Evolutionary conservation across 2,888 invertebrate genomes (phyloP), one percentile per base, ranked within the genome.

Genomic region (Pilophorus perplexus): DNA sequence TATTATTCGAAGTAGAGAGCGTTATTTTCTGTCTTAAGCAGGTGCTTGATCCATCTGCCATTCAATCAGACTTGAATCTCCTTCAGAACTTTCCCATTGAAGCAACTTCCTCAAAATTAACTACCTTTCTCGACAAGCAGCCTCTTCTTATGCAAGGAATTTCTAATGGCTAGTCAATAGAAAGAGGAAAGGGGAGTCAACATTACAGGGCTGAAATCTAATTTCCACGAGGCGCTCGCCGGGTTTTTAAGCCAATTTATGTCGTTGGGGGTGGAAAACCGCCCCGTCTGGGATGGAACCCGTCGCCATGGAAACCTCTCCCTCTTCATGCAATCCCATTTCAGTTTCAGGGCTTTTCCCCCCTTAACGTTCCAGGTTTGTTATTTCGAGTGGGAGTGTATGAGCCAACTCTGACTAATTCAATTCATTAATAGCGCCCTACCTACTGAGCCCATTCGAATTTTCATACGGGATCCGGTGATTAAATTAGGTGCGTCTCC

Each of bases 401-500:
- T 23, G 23, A 22, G n/a, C 46, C 23, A 46, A 23, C 23, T 10
- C 44, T 10, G 2, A 2, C 14, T 46, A 23, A 46, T 46, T 12
- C 46, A 23, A 52, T 52, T 52, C 23, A 52, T 52, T 52, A 28
- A 52, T 20, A 52, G 28, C 28, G 52, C 18, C n/a, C n/a, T n/a
- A n/a, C n/a, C n/a, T n/a, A n/a, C n/a, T n/a, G n/a, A n/a, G n/a
- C n/a, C n/a, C n/a, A n/a, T n/a, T n/a, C n/a, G n/a, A n/a, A n/a
- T n/a, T n/a, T n/a, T n/a, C n/a, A n/a, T n/a, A n/a, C n/a, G n/a
- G n/a, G n/a, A n/a, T n/a, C n/a, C n/a, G n/a, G n/a, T n/a, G n/a
- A n/a, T n/a, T n/a, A n/a, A n/a, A n/a, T n/a, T n/a, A n/a, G n/a
- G n/a, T n/a, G n/a, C n/a, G n/a, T n/a, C n/a, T n/a, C n/a, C n/a